phyloP scores from a whole-genome alignment of 23 tunicate species.

The Ascidia mentula region DNA sequence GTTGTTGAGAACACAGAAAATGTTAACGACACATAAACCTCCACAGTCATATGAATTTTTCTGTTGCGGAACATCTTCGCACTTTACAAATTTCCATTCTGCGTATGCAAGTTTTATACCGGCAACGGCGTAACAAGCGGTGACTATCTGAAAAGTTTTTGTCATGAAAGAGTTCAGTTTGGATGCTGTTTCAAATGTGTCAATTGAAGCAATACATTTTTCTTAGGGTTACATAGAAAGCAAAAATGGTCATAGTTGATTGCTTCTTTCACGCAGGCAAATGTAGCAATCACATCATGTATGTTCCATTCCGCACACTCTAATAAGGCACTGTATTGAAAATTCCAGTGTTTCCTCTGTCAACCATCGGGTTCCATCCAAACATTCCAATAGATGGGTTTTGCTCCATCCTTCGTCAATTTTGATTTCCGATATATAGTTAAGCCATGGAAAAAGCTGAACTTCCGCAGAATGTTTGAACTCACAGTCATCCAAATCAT shows the following conservation, averaged over 20 bases:
- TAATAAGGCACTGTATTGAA: conserved; percentile 2
- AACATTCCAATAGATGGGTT: conserved; percentile 6
- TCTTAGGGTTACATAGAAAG: conserved; percentile 1
- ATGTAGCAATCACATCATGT: conserved; percentile 8
- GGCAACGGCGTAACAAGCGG: conserved; percentile 12
- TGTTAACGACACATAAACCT: not conserved
- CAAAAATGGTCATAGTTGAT: not conserved
- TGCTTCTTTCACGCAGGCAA: conserved; percentile 19
- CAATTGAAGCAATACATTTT: not conserved
- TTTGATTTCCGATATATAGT: not conserved
- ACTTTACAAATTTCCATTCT: conserved; percentile 9
- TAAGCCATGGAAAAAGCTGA: conserved; percentile 7
- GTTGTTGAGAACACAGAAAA: not conserved
- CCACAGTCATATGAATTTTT: conserved; percentile 10
- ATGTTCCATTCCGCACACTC: not conserved
- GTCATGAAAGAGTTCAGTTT: conserved; percentile 1
- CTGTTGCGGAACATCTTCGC: conserved; percentile 7
- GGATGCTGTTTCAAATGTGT: not conserved
- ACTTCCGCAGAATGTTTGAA: not conserved
- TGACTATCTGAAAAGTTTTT: not conserved
- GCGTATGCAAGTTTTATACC: not conserved
- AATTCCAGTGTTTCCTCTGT: conserved; percentile 5
- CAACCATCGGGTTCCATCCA: not conserved
- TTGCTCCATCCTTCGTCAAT: conserved; percentile 6
- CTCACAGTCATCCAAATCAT: not conserved